phyloP scores from a whole-genome alignment of 2,888 invertebrate species.

The Gandaritis pyraliata region DNA sequence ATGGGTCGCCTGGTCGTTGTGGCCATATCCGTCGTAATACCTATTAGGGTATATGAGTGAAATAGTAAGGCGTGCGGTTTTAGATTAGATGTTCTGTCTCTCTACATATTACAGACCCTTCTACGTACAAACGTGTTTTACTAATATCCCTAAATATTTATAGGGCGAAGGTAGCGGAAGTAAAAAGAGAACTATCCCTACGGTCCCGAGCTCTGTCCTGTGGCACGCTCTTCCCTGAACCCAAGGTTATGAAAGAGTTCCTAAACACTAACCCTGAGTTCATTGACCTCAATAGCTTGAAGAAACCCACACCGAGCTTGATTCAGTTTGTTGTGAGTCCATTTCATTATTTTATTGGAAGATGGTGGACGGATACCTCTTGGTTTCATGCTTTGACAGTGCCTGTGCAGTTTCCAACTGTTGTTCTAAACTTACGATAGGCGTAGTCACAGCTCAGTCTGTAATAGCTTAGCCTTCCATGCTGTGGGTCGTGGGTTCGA shows the following conservation, averaged over 20 bases:
- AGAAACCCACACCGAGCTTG: slow-evolving; percentile 87
- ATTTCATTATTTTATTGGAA: not conserved
- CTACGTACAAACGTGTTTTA: too few species aligned
- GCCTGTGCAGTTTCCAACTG: not conserved
- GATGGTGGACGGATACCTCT: not conserved
- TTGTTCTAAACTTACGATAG: slow-evolving; percentile 3
- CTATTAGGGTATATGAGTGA: too few species aligned
- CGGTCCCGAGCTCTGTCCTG: slow-evolving; percentile 87
- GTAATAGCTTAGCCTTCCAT: too few species aligned
- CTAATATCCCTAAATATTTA: not conserved
- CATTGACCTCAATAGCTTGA: slow-evolving; percentile 77
- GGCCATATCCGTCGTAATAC: too few species aligned
- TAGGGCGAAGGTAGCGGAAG: slow-evolving; percentile 86
- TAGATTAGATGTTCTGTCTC: too few species aligned
- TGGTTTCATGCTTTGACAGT: not conserved
- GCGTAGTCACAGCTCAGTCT: too few species aligned
- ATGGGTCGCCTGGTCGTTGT: too few species aligned
- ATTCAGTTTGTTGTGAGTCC: slow-evolving; percentile 87
- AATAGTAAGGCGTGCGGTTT: too few species aligned
- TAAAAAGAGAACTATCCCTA: slow-evolving; percentile 88
- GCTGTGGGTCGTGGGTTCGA: too few species aligned
- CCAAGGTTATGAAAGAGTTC: slow-evolving; percentile 90
- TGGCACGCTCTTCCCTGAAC: slow-evolving; percentile 87
- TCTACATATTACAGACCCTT: too few species aligned
- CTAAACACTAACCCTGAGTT: slow-evolving; percentile 81